Conservation (phyloP, 2,888 invertebrate genomes). For the Acrobasis suavella region DNA sequence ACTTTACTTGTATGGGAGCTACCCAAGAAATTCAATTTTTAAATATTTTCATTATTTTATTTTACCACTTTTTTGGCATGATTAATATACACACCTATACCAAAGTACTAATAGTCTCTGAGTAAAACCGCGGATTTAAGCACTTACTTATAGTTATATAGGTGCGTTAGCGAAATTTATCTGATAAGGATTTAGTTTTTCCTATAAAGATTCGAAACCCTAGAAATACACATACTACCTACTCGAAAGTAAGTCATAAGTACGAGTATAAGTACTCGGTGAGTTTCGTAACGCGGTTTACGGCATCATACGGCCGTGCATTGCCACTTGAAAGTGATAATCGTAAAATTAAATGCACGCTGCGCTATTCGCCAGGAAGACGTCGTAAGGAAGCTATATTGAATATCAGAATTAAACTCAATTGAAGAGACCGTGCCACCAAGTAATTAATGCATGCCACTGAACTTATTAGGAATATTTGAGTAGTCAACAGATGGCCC, state of each 20-base stretch:
- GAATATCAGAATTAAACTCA: neutral
- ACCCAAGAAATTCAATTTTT: no score
- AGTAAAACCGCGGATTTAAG: no score
- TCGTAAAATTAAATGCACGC: conserved; percentile 43
- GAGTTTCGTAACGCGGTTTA: conserved; percentile 11
- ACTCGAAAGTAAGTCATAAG: no score
- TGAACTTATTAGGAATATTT: neutral
- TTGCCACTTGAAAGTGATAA: conserved; percentile 35
- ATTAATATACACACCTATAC: no score
- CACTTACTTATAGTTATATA: no score
- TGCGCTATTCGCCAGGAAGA: conserved; percentile 37
- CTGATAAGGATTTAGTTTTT: no score
- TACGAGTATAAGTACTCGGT: neutral
- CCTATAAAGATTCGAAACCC: neutral
- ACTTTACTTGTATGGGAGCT: no score
- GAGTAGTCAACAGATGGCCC: neutral
- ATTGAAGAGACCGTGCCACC: neutral
- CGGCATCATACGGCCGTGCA: conserved; percentile 14
- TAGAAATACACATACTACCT: neutral
- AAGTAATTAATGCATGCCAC: neutral
- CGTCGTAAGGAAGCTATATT: conserved; percentile 33
- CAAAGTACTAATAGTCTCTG: no score
- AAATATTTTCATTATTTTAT: no score
- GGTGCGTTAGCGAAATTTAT: no score
- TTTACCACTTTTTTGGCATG: no score